Base-by-base conservation (phyloP, 2,888 invertebrate species). In the Meteorus colon region DNA sequence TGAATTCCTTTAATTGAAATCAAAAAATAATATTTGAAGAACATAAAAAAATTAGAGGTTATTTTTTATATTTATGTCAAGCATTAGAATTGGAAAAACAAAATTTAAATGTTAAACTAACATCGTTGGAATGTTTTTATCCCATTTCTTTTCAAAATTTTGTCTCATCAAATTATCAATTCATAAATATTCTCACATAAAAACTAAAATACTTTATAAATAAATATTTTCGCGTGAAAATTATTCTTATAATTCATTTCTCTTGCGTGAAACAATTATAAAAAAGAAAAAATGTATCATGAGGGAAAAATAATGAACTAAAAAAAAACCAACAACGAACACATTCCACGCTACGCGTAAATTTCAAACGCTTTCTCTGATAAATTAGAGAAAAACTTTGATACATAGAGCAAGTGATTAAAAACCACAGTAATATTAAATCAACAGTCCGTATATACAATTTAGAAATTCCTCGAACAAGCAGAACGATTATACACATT, bases 391-490 rank as follows among this genome's bases (percentile, higher is more conserved):
- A 79, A 77, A 73, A 73, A 74, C 73, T 45, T 76, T 75, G 67
- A 70, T 75, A 63, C 67, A 68, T 55, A 70, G 66, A 45, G 55
- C 24, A 19, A 24, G 71, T 77, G 79, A 81, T 81, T 80, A 79
- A 81, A 77, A 55, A 55, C 55, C 55, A 75, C 79, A 77, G 79
- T 34, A 76, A 63, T 63, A n/a, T 74, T 77, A 73, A 81, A 77
- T 81, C 79, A 80, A 19, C 80, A 73, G 74, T 59, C 70, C 80
- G 76, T 80, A 76, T 55, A 55, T 55, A 55, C 19, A 55, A 77
- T 71, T 75, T 81, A 78, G 81, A 80, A 81, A 81, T 80, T 63
- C 76, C 75, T 78, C 24, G 71, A 41, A 45, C 78, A 78, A 80
- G 78, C 80, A 79, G 79, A 78, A 77, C 80, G 80, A 76, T 75